Evolutionary conservation across 2,113 vertebrate genomes (phyloP), one percentile per base, ranked within the genome.

Genomic region (Tylochromis polylepis): DNA sequence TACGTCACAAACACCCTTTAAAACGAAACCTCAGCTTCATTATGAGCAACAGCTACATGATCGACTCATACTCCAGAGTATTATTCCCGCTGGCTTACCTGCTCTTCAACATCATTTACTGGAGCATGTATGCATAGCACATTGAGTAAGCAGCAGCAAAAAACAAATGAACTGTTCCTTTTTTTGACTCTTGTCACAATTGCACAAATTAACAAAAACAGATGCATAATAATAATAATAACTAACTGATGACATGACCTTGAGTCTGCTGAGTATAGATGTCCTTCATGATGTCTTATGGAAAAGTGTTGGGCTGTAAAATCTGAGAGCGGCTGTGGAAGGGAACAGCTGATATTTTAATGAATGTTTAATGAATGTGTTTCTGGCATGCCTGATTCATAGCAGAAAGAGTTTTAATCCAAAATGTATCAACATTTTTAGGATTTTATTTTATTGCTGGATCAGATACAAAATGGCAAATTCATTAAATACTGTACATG

Each of bases 101-200:
- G 92, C 94, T 97, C 83, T 98, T 99, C 95, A 98, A 98, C 92
- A 97, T 99, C 89, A 97, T 99, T 93, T 99, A 98, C 91, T 98
- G 98, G 98, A 96, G 97, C 88, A 56, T 98, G 92, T 98, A 98
- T 93, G 93, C 97, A 56, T 98, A 95, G 85, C 5, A 22, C 24
- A 59, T 41, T 3, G 53, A 82, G 31, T 58, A 31, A 87, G 79
- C 58, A 75, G 51, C 38, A 70, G 56, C 79, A 83, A 6, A 29
- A 60, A 82, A 43, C 43, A 36, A 46, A 62, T 78, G 16, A 56
- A 36, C 16, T 36, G 3, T 58, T 78, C 41, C 18, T 11, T 78
- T 59, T 12, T 60, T 75, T 58, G 31, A 60, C 51, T 75, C 3
- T 57, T 65, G 83, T 77, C 34, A 77, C 58, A 31, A 82, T n/a